phyloP scores from a whole-genome alignment of 2,797 vertebrate species.

The Carduelis carduelis region DNA sequence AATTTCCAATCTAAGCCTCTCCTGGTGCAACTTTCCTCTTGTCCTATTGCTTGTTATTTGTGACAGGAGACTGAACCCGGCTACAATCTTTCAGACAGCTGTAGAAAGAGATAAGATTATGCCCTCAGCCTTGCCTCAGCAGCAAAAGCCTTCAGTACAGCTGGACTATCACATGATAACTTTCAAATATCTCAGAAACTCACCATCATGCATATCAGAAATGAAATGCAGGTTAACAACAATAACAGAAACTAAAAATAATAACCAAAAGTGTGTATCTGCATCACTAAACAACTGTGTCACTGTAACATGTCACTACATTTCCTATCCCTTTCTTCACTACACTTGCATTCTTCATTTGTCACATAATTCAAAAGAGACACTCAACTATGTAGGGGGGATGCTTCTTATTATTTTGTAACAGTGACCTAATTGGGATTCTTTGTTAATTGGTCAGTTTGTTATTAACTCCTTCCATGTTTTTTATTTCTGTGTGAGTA shows the following conservation, averaged over 20 bases:
- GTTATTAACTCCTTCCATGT: not conserved
- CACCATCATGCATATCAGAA: not conserved
- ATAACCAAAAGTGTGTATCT: not conserved
- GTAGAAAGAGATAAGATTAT: not conserved
- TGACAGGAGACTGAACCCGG: not conserved
- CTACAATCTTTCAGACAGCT: not conserved
- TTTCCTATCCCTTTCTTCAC: not conserved
- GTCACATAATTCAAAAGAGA: not conserved
- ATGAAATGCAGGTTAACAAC: not conserved
- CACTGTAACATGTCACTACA: not conserved
- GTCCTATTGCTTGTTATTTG: not conserved
- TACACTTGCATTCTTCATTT: not conserved
- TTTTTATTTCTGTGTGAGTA: not conserved
- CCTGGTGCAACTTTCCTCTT: not conserved
- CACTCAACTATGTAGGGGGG: not conserved
- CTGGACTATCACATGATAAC: not conserved
- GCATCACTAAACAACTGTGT: not conserved
- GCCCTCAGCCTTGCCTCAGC: not conserved
- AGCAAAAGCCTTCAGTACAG: not conserved
- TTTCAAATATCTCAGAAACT: not conserved
- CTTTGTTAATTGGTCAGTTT: not conserved
- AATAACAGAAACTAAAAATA: not conserved
- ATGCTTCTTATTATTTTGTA: not conserved
- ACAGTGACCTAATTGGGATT: not conserved
- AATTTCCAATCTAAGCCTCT: not conserved